These are phyloP conservation scores for Brienomyrus longianalis DNA, from an alignment of 2,113 vertebrate genomes.

Conservation along the genomic window DNA sequence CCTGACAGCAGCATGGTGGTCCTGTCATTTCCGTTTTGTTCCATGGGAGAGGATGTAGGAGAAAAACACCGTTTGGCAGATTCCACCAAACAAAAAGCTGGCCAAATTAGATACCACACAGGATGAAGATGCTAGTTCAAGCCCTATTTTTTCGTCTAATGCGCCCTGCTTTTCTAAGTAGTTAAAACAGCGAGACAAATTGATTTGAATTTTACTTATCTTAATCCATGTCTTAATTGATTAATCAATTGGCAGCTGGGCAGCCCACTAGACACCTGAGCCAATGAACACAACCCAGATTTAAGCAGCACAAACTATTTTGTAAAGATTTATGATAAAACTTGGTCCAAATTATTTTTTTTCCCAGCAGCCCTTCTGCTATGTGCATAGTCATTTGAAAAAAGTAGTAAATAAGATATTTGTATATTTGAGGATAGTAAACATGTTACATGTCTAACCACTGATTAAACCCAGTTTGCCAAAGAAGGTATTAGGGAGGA, in stretches of 20 bases:
- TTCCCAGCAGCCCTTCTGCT: not conserved
- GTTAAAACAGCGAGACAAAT: not conserved
- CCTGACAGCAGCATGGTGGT: not conserved
- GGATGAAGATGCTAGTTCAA: not conserved
- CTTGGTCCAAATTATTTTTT: not conserved
- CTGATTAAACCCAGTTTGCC: not conserved
- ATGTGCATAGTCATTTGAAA: not conserved
- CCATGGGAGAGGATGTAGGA: not conserved
- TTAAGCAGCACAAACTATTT: not conserved
- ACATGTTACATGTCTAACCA: not conserved
- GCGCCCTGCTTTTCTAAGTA: not conserved
- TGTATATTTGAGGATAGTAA: not conserved
- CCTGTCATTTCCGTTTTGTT: not conserved
- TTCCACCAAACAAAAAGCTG: not conserved
- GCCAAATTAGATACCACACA: constrained; percentile 1
- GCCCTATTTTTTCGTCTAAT: not conserved
- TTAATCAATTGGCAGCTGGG: not conserved
- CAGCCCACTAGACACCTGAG: not conserved
- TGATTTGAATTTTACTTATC: not conserved
- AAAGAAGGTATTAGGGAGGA: not conserved
- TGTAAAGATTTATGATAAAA: not conserved
- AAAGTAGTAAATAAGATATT: not conserved
- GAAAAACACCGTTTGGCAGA: not conserved
- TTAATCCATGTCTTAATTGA: not conserved
- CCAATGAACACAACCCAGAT: not conserved